Percentiles rank a stretch among this genome's conserved stretches.
Conservation (phyloP, 2,888 invertebrate species). For the Luffia ferchaultella region DNA sequence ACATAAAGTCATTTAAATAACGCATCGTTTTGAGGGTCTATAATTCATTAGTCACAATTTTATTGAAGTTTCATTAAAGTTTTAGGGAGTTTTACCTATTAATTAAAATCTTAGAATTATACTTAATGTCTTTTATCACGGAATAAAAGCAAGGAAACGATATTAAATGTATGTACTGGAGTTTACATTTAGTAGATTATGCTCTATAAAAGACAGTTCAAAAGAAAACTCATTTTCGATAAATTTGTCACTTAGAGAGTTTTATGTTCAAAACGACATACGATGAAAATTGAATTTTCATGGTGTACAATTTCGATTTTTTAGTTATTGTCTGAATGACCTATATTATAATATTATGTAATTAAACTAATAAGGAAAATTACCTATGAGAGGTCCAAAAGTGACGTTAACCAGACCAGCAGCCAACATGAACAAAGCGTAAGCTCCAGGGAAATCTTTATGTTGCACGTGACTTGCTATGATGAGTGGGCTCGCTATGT, state of each 20-base stretch:
- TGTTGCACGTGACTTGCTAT: conserved; percentile 71
- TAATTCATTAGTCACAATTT: no score
- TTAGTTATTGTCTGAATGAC: background rate
- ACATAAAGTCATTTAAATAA: no score
- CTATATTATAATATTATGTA: background rate
- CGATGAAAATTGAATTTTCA: background rate
- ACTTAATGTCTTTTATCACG: no score
- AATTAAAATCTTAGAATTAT: no score
- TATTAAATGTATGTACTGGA: no score
- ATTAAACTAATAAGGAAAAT: background rate
- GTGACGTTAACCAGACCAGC: conserved; percentile 71
- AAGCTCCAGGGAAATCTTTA: conserved; percentile 75
- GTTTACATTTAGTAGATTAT: background rate
- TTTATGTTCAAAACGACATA: no score
- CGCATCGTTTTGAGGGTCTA: no score
- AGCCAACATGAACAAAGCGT: conserved; percentile 74
- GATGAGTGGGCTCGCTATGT: conserved; percentile 72
- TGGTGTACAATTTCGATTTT: background rate
- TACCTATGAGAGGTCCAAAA: conserved; percentile 72
- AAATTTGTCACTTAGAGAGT: no score
- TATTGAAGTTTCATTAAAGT: no score
- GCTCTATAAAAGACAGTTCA: background rate
- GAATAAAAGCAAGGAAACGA: no score
- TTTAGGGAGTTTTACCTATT: no score
- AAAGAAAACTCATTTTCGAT: background rate